These are phyloP conservation scores for Pogonocherus hispidulus DNA, from an alignment of 2,888 invertebrate species.

Conservation along the genomic window DNA sequence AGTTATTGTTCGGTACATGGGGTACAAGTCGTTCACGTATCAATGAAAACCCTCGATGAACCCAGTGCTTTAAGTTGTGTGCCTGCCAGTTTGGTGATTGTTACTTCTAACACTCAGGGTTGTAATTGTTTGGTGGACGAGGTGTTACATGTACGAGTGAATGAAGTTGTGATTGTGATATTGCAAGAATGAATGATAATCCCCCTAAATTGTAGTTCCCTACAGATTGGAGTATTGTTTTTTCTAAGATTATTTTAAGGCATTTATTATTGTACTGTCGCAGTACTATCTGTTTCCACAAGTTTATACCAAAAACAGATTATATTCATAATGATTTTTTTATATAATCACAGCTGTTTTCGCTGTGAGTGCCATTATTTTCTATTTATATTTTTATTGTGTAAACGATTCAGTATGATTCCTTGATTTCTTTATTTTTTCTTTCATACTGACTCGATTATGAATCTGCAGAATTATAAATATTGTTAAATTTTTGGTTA, in stretches of 20 bases:
- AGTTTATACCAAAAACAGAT: conserved; percentile 59
- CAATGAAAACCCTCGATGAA: conserved; percentile 32
- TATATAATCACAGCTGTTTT: conserved; percentile 51
- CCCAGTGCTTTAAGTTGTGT: conserved; percentile 46
- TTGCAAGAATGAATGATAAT: conserved; percentile 50
- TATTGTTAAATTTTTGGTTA: conserved; percentile 57
- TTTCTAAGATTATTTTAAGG: conserved; percentile 59
- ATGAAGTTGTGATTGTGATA: conserved; percentile 50
- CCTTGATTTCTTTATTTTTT: conserved; percentile 35
- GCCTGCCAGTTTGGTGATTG: conserved; percentile 54
- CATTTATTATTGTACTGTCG: conserved; percentile 64
- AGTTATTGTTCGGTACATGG: background rate
- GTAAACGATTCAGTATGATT: conserved; percentile 49
- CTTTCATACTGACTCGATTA: conserved; percentile 38
- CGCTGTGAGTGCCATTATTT: conserved; percentile 63
- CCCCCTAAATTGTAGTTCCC: conserved; percentile 49
- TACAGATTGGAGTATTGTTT: conserved; percentile 58
- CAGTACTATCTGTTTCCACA: conserved; percentile 60
- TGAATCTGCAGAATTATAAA: conserved; percentile 43
- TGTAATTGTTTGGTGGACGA: conserved; percentile 51
- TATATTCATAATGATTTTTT: conserved; percentile 38
- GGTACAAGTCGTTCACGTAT: background rate
- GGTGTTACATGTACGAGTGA: conserved; percentile 47
- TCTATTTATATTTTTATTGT: conserved; percentile 53
- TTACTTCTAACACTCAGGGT: conserved; percentile 62